Evolutionary conservation across 2,888 invertebrate genomes (phyloP), one percentile per base, ranked within the genome.

Genomic region (Agrotis clavis): DNA sequence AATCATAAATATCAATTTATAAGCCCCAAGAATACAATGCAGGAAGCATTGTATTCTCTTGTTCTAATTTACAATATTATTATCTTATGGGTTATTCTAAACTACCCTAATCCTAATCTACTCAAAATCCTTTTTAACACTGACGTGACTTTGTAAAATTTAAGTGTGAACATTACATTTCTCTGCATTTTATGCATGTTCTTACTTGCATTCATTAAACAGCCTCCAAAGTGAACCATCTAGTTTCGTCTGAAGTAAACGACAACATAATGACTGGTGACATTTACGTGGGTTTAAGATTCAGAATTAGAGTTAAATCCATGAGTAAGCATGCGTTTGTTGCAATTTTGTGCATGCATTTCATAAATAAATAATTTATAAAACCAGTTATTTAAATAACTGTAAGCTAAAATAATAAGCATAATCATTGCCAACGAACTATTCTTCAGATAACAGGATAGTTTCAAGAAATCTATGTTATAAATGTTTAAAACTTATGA

Each of bases 251-350:
- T 74, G 50, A 25, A 81, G 35, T 56, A 64, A 77, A 61, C 14
- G 82, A 82, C 63, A 64, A 11, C 60, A 69, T 47, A 77, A 64
- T 77, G 63, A 60, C 41, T 63, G 25, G 60, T 56, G 62, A 68
- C 63, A 68, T 47, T 63, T 54, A 21, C 25, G 13, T 57, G 30
- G 19, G 56, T 30, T 65, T 56, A n/a, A n/a, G n/a, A n/a, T n/a
- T n/a, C n/a, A n/a, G n/a, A n/a, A n/a, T n/a, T n/a, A n/a, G 82
- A 82, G 65, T 57, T 16, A 48, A 5, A n/a, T 74, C 19, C n/a
- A 21, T 47, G 51, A 35, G 77, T 60, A 1, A 41, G 16, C n/a
- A 25, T 18, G 54, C 45, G 25, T 48, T 25, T 25, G 41, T 11
- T 47, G 7, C 21, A 4, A 25, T n/a, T 4, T 18, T 16, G n/a